Evolutionary conservation across 2,888 invertebrate genomes (phyloP).

Genomic region (Anaspis maculata): DNA sequence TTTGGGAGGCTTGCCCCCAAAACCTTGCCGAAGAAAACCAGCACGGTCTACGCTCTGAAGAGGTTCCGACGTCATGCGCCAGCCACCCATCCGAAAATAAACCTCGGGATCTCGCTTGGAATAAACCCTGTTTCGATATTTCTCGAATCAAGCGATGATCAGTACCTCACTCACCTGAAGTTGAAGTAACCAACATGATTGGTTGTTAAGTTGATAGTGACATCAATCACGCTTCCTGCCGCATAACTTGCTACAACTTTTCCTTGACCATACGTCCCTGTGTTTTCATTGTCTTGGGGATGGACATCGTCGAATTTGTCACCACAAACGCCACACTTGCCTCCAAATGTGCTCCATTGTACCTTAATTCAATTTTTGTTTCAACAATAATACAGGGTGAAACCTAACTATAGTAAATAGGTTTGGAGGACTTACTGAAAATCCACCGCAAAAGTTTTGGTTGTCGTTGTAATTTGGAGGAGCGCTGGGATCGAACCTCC

Average conservation of each 20-base stretch:
- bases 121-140: no score
- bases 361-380: slow-evolving; percentile 28
- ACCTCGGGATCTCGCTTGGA: no score
- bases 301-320: slow-evolving; percentile 27
- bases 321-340: slow-evolving; percentile 37
- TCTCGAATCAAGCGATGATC: no score
- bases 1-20: no score
- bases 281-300: slow-evolving; percentile 35
- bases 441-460: slow-evolving; percentile 45
- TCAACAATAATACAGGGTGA: no score
- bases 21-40: no score
- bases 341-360: slow-evolving; percentile 38
- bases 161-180: no score
- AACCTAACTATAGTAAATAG: no score
- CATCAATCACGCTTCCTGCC: slow-evolving; percentile 25
- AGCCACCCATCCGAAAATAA: no score
- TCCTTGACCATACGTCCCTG: slow-evolving; percentile 38
- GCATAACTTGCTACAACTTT: slow-evolving; percentile 31
- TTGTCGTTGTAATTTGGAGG: slow-evolving; percentile 45
- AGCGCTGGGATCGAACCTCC: slow-evolving; percentile 39
- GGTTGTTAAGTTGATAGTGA: slow-evolving; percentile 30
- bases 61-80: no score
- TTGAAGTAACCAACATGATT: slow-evolving; percentile 29
- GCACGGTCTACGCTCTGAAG: no score
- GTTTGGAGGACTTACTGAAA: slow-evolving; percentile 23